Percentiles rank a stretch among this genome's conserved stretches.
These are phyloP conservation scores for Drosophila kohkoa DNA, from an alignment of 1,140 invertebrate genomes.

Conservation along the genomic window DNA sequence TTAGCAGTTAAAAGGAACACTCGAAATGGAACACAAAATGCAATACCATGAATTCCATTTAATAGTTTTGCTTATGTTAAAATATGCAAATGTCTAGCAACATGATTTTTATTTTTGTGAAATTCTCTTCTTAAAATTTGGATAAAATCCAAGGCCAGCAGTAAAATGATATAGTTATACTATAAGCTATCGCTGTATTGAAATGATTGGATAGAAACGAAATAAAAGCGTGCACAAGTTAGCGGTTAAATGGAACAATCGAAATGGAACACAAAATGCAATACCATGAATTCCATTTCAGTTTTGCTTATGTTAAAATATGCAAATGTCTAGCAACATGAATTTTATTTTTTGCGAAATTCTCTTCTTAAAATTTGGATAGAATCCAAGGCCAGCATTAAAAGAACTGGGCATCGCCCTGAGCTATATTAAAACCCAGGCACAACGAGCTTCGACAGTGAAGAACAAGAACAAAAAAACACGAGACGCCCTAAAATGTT, in stretches of 20 bases:
- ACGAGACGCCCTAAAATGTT: slow-evolving; percentile 66
- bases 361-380: slow-evolving; percentile 14
- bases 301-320: slow-evolving; percentile 32
- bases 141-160: too few species aligned
- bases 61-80: slow-evolving; percentile 6
- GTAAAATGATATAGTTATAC: too few species aligned
- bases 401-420: slow-evolving; percentile 35
- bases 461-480: slow-evolving; percentile 5
- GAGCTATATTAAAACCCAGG: slow-evolving; percentile 12
- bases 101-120: too few species aligned
- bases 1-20: neutral
- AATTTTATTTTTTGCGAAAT: slow-evolving; percentile 27
- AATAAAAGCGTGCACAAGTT: neutral
- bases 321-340: slow-evolving; percentile 57
- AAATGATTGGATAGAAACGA: too few species aligned
- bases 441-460: neutral
- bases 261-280: slow-evolving; percentile 1
- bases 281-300: neutral
- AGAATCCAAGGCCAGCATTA: slow-evolving; percentile 43
- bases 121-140: too few species aligned
- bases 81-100: slow-evolving; percentile 61
- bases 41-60: neutral
- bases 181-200: too few species aligned
- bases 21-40: slow-evolving; percentile 3
- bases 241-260: neutral